Base-by-base conservation (phyloP, 1,140 invertebrate species). In the Diorhabda carinulata region DNA sequence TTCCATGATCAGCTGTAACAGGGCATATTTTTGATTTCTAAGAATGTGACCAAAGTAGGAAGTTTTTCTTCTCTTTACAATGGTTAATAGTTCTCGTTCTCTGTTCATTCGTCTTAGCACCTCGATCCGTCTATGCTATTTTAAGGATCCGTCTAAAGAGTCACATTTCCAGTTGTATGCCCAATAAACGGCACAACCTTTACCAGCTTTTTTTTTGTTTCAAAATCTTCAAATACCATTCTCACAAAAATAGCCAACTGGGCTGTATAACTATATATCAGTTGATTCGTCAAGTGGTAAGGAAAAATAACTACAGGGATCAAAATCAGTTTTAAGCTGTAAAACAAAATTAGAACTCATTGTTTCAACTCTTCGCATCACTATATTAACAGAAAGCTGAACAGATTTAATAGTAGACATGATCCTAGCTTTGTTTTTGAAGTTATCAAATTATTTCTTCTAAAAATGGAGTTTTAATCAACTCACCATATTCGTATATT, bases 351-450 rank as follows among this genome's bases (percentile, higher is more conserved):
- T 2, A 52, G 45, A 52, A 9, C 45, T 52, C 8, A 9, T 52
- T 6, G 8, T 2, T 9, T 5, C 45, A 52, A 68, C 64, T 47
- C 69, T 40, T 67, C 65, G 61, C 69, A 70, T 68, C 52, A 70
- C 69, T 61, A 47, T 67, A 43, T 69, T 67, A 61, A 57, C 69
- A 70, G 69, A 70, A 61, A 70, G 69, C 68, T 70, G 56, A 66
- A 61, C 60, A 70, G 65, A 70, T 70, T 70, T 70, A 69, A 70
- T 67, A 60, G 41, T 66, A 52, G 69, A 67, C 43, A 70, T 25
- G 69, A 68, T 70, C 8, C 69, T 56, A 57, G 70, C 56, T 70
- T 68, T 68, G 61, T 68, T 70, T 47, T 45, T 61, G 44, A 70
- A 67, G 52, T 57, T 70, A 42, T 5, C 3, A 61, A 64, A 52